phyloP scores from a whole-genome alignment of 1,140 invertebrate species.

The Mya arenaria region DNA sequence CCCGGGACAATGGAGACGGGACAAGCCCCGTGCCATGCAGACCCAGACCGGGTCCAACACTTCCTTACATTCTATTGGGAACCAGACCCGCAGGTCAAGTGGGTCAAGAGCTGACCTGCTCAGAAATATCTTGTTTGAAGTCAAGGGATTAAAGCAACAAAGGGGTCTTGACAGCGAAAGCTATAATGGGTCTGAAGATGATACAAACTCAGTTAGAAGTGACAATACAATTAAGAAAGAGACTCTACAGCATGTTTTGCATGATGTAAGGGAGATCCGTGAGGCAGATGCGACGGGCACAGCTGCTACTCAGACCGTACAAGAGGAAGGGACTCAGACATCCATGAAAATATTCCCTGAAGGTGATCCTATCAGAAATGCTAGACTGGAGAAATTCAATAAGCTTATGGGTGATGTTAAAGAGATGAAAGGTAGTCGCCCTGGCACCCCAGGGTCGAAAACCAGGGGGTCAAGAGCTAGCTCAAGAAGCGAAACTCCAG shows the following conservation, averaged over 20 bases:
- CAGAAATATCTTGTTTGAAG: slow-evolving; percentile 71
- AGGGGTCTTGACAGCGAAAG: slow-evolving; percentile 67
- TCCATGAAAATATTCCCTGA: slow-evolving; percentile 71
- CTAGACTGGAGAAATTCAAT: slow-evolving; percentile 66
- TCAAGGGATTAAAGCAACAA: slow-evolving; percentile 74
- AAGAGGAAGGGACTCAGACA: slow-evolving; percentile 74
- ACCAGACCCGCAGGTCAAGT: slow-evolving; percentile 64
- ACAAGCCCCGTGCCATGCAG: slow-evolving; percentile 59
- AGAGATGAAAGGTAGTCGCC: slow-evolving; percentile 63
- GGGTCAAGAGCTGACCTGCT: slow-evolving; percentile 69
- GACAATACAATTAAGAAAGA: slow-evolving; percentile 66
- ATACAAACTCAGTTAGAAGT: slow-evolving; percentile 62
- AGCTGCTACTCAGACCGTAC: slow-evolving; percentile 68
- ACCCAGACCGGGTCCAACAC: slow-evolving; percentile 71
- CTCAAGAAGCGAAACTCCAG: slow-evolving; percentile 46
- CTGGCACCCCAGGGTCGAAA: slow-evolving; percentile 60
- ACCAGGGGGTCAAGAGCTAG: slow-evolving; percentile 62
- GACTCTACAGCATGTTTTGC: slow-evolving; percentile 66
- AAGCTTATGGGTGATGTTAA: slow-evolving; percentile 73
- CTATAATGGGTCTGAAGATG: slow-evolving; percentile 59
- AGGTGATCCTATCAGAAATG: slow-evolving; percentile 65
- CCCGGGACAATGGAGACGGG: slow-evolving; percentile 58
- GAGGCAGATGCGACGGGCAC: slow-evolving; percentile 65
- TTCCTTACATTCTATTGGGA: slow-evolving; percentile 72
- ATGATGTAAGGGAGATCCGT: slow-evolving; percentile 67